phyloP scores from a whole-genome alignment of 2,888 invertebrate species.

The Hanleya hanleyi region DNA sequence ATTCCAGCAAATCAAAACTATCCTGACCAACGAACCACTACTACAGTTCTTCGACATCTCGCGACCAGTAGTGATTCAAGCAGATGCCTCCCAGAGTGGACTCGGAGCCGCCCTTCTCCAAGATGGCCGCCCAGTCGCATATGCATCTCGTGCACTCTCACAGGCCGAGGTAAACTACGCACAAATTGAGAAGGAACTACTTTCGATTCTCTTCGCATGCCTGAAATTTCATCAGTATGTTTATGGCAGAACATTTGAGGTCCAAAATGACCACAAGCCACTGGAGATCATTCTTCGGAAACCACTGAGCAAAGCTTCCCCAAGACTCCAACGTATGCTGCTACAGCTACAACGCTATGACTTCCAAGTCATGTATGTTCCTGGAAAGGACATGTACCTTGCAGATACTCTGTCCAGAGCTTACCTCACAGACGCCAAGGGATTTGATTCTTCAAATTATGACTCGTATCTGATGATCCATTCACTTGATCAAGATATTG shows the following conservation, averaged over 20 bases:
- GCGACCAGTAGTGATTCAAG: conserved; percentile 12
- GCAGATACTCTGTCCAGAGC: conserved; percentile 43
- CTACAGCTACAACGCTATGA: conserved; percentile 29
- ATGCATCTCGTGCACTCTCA: conserved; percentile 38
- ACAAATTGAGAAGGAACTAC: conserved; percentile 37
- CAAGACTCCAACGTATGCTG: conserved; percentile 32
- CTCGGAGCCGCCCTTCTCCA: conserved; percentile 35
- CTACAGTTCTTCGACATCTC: conserved; percentile 31
- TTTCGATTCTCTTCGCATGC: conserved; percentile 33
- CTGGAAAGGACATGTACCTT: conserved; percentile 38
- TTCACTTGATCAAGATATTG: conserved; percentile 12
- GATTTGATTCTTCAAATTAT: not conserved
- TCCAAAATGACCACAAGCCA: conserved; percentile 40
- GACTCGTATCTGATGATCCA: not conserved
- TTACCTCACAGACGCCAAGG: too few species aligned
- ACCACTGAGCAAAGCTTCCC: conserved; percentile 15
- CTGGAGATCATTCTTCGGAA: conserved; percentile 28
- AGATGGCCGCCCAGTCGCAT: conserved; percentile 31
- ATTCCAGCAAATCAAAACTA: conserved; percentile 23
- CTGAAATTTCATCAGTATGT: conserved; percentile 34
- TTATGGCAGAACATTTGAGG: conserved; percentile 29
- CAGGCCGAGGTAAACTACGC: conserved; percentile 36
- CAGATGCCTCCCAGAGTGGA: conserved; percentile 33
- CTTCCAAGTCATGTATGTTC: conserved; percentile 21
- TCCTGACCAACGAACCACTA: conserved; percentile 30